A percentile compares a stretch with the other conserved stretches of the same genome.
phyloP scores from a whole-genome alignment of 2,113 vertebrate species.

The Trinectes maculatus region DNA sequence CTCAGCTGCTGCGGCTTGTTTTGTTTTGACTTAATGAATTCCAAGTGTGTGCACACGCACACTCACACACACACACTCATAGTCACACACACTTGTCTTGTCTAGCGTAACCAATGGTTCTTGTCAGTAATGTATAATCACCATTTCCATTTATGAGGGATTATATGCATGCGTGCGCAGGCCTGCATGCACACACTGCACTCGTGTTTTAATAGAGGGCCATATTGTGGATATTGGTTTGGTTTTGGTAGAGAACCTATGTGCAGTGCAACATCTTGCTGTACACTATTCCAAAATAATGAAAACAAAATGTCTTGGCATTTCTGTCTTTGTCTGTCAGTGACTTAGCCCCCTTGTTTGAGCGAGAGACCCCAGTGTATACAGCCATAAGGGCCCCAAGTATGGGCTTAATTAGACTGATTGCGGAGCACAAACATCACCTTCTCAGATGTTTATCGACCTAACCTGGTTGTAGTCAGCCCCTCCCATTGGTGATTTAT shows the following conservation, averaged over 20 bases:
- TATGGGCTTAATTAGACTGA: conserved; percentile 46
- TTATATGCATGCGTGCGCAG: conserved; percentile 55
- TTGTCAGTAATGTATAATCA: conserved; percentile 76
- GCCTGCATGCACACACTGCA: conserved; percentile 23
- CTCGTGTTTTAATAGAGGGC: conserved; percentile 33
- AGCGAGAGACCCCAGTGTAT: background rate
- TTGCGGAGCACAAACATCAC: conserved; percentile 36
- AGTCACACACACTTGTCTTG: conserved; percentile 50
- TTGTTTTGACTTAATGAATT: conserved; percentile 76
- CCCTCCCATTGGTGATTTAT: conserved; percentile 43
- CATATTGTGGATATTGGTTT: conserved; percentile 69
- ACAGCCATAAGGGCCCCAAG: background rate
- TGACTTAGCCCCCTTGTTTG: conserved; percentile 32
- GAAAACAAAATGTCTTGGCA: background rate
- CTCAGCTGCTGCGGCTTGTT: conserved; percentile 77
- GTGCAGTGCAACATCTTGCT: conserved; percentile 23
- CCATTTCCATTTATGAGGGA: conserved; percentile 72
- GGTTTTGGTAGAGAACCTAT: conserved; percentile 38
- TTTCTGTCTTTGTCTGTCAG: conserved; percentile 18
- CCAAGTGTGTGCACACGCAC: conserved; percentile 55
- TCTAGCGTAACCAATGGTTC: conserved; percentile 73
- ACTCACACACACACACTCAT: conserved; percentile 27
- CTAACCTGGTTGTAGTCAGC: conserved; percentile 44
- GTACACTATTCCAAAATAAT: conserved; percentile 13
- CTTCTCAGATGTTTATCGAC: conserved; percentile 59